Conservation (phyloP, 2,797 vertebrate genomes). For the Arnoldichthys spilopterus region DNA sequence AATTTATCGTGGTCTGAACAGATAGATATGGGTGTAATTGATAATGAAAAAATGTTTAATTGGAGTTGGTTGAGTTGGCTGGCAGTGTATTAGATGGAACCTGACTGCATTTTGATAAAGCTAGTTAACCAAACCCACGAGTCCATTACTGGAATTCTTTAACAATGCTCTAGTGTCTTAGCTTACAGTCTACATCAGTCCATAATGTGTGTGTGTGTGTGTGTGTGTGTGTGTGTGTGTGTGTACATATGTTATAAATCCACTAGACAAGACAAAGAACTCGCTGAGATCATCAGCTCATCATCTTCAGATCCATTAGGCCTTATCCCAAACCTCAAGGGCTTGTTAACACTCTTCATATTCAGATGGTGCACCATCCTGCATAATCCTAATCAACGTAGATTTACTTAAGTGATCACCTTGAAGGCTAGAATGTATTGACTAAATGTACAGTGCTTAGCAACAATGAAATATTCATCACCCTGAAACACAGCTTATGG, state of each 20-base stretch:
- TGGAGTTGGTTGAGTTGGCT: constrained; percentile 4
- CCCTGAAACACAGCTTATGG: not conserved
- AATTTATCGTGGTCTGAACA: not conserved
- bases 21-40: constrained; percentile 14
- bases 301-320: constrained; percentile 75
- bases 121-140: constrained; percentile 44
- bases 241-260: constrained; percentile 58
- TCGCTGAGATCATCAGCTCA: constrained; percentile 74
- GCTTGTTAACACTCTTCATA: constrained; percentile 71
- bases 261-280: constrained; percentile 45
- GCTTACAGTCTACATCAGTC: constrained; percentile 23
- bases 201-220: not conserved
- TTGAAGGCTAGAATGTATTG: constrained; percentile 10
- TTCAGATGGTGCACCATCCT: constrained; percentile 67
- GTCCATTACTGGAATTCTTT: constrained; percentile 23
- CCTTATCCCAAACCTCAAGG: constrained; percentile 65
- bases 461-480: constrained; percentile 47
- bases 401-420: constrained; percentile 49
- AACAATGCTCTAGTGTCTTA: constrained; percentile 32
- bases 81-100: not conserved
- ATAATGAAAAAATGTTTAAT: constrained; percentile 35
- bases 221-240: not conserved
- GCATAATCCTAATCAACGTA: constrained; percentile 59
- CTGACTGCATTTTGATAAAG: constrained; percentile 14
- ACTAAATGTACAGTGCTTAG: constrained; percentile 43